Evolutionary conservation across 2,113 vertebrate species (phyloP).

Genomic region (Xyliphius kryptos): DNA sequence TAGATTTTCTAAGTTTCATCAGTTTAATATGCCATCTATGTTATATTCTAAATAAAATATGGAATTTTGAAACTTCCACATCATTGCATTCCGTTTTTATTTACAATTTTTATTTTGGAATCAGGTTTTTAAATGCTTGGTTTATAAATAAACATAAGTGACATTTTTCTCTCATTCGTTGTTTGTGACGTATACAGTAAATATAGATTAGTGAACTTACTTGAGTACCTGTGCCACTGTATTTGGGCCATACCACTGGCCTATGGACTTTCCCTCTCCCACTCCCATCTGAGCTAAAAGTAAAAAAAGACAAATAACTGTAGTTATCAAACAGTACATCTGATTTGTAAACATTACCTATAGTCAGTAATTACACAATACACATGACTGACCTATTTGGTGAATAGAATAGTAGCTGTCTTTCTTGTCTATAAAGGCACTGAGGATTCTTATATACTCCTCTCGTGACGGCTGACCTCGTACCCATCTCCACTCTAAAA

Average conservation of each 20-base stretch:
- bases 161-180: too few species aligned
- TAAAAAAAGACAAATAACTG: constrained; percentile 3
- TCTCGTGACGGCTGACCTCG: constrained; percentile 74
- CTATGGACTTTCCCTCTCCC: constrained; percentile 94
- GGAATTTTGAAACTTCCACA: too few species aligned
- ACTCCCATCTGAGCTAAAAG: constrained; percentile 96
- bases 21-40: too few species aligned
- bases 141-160: too few species aligned
- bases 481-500: constrained; percentile 88
- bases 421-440: constrained; percentile 94
- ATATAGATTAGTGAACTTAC: constrained; percentile 70
- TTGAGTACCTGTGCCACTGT: constrained; percentile 96
- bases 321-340: not conserved
- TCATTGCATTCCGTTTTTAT: too few species aligned
- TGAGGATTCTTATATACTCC: constrained; percentile 84
- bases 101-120: too few species aligned
- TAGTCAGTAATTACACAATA: too few species aligned
- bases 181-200: too few species aligned
- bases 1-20: too few species aligned
- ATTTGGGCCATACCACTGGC: constrained; percentile 98
- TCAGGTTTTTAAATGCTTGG: too few species aligned
- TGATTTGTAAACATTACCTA: not conserved
- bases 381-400: too few species aligned
- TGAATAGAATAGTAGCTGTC: constrained; percentile 98
- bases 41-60: too few species aligned